A percentile compares a stretch with the other conserved stretches of the same genome.
phyloP scores from a whole-genome alignment of 30 jellyfish, hydroid and myxozoan genomes.

The Hydractinia echinata region DNA sequence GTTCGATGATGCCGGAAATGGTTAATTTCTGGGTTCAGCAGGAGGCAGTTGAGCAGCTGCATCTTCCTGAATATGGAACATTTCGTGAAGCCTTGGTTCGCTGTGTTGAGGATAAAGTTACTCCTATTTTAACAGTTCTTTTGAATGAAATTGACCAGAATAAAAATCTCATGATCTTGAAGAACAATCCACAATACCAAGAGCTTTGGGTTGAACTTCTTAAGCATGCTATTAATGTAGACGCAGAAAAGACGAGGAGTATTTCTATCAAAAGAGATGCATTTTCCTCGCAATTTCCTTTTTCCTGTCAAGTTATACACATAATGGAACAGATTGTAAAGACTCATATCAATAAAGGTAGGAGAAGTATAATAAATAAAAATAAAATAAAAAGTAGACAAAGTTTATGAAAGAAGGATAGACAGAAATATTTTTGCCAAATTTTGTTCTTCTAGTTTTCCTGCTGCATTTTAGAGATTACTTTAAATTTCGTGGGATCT shows the following conservation, averaged over 20 bases:
- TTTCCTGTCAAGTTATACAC: background rate
- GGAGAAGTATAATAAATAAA: too few species aligned
- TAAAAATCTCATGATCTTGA: conserved; percentile 36
- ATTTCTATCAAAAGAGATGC: background rate
- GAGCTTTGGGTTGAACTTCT: background rate
- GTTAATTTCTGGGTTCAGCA: conserved; percentile 44
- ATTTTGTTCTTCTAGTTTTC: too few species aligned
- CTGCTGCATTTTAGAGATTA: too few species aligned
- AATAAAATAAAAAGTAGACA: too few species aligned
- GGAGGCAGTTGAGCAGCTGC: conserved; percentile 53
- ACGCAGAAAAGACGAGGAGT: background rate
- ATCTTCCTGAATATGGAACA: conserved; percentile 71
- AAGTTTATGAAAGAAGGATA: too few species aligned
- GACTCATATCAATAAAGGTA: conserved; percentile 1
- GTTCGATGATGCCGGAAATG: background rate
- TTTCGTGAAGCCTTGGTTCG: conserved; percentile 63
- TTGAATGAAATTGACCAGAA: conserved; percentile 37
- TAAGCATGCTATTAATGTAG: background rate
- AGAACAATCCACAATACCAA: background rate
- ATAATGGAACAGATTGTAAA: background rate
- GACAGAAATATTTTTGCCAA: too few species aligned
- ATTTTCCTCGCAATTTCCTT: background rate
- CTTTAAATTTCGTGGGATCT: too few species aligned
- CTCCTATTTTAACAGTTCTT: conserved; percentile 39
- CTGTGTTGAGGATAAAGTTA: conserved; percentile 47